These are phyloP conservation scores for Dyspetes luteomarginatus DNA, from an alignment of 2,888 invertebrate species.

Conservation along the genomic window DNA sequence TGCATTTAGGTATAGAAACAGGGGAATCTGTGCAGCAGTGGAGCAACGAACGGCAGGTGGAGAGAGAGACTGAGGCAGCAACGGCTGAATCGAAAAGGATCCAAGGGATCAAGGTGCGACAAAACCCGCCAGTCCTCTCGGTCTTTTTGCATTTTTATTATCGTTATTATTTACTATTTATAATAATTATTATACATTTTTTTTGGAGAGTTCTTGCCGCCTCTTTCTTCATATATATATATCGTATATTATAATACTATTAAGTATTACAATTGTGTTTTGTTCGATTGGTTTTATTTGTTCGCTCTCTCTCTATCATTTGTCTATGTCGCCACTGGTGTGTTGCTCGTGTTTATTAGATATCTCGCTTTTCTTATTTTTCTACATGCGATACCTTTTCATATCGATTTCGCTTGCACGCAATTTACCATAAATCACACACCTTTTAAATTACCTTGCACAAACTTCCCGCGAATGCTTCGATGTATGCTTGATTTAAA, in stretches of 20 bases:
- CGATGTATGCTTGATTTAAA: background rate
- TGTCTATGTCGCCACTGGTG: conserved; percentile 69
- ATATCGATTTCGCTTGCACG: conserved; percentile 54
- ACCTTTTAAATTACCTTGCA: conserved; percentile 2
- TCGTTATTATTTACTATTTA: conserved; percentile 46
- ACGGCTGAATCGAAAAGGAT: conserved; percentile 76
- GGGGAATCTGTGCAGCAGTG: conserved; percentile 74
- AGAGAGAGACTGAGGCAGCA: conserved; percentile 74
- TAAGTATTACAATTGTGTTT: conserved; percentile 69
- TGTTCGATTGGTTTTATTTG: conserved; percentile 66
- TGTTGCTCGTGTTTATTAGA: conserved; percentile 61
- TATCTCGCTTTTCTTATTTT: conserved; percentile 60
- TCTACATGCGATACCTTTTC: conserved; percentile 41
- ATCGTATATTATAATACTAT: conserved; percentile 34
- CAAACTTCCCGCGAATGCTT: background rate
- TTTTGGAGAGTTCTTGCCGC: conserved; percentile 59
- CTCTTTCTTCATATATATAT: conserved; percentile 57
- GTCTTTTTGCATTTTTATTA: conserved; percentile 73
- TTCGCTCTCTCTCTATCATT: conserved; percentile 66
- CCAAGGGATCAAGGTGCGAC: conserved; percentile 82
- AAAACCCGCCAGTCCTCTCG: conserved; percentile 74
- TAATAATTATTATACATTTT: conserved; percentile 32
- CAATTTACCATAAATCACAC: conserved; percentile 25
- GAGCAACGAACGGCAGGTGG: conserved; percentile 74
- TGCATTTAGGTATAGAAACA: conserved; percentile 80